Percentiles rank a stretch among this genome's conserved stretches.
Evolutionary conservation across 1,140 invertebrate species (phyloP).

Genomic region (Trichogramma pretiosum): DNA sequence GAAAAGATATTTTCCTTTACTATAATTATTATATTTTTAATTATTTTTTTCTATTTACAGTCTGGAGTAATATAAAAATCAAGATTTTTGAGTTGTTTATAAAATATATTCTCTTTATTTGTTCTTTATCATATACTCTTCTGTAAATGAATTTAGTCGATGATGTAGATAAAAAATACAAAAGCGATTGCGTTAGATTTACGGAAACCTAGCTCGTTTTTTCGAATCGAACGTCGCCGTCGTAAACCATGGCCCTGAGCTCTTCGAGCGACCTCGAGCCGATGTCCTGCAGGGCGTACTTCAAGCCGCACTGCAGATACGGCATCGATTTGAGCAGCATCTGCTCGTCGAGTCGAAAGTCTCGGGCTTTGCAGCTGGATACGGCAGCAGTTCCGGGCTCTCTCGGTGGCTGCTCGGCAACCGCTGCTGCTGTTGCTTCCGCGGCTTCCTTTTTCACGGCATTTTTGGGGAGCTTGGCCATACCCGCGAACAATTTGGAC

Average conservation of each 20-base stretch:
- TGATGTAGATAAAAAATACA: too few species aligned
- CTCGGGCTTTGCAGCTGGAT: conserved; percentile 76
- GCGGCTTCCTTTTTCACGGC: conserved; percentile 90
- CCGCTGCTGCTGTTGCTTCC: conserved; percentile 99
- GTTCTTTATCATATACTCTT: too few species aligned
- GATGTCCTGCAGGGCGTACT: conserved; percentile 96
- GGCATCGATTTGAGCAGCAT: conserved; percentile 92
- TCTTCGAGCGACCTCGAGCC: conserved; percentile 60
- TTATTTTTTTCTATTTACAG: too few species aligned
- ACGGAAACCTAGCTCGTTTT: too few species aligned
- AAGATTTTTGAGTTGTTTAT: too few species aligned
- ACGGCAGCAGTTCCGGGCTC: too few species aligned
- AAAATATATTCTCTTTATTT: too few species aligned
- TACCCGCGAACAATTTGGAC: conserved; percentile 91
- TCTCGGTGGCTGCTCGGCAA: conserved; percentile 96
- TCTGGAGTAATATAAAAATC: too few species aligned
- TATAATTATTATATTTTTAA: too few species aligned
- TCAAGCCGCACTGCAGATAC: conserved; percentile 88
- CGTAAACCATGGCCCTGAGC: conserved; percentile 72
- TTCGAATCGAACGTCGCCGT: conserved; percentile 87
- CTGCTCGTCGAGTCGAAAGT: conserved; percentile 89
- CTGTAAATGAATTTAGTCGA: too few species aligned
- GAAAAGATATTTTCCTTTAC: too few species aligned
- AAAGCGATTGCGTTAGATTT: too few species aligned
- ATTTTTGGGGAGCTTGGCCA: conserved; percentile 97